A percentile compares a stretch with the other conserved stretches of the same genome.
Evolutionary conservation across 2,888 invertebrate genomes (phyloP).

Genomic region (Dascillus cervinus): DNA sequence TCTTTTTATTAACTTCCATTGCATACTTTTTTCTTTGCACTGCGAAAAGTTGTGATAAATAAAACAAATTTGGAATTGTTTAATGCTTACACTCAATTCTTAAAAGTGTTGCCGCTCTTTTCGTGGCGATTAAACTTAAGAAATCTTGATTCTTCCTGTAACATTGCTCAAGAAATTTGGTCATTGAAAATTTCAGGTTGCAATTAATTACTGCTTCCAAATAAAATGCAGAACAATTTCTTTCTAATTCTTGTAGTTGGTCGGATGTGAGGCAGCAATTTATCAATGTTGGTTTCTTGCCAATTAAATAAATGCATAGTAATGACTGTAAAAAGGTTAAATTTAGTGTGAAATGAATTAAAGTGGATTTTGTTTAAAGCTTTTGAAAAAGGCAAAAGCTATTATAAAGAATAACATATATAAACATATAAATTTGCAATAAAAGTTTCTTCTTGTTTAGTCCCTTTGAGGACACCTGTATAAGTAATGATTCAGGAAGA

Average conservation of each 20-base stretch:
- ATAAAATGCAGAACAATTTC: slow-evolving; percentile 32
- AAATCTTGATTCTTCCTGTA: slow-evolving; percentile 26
- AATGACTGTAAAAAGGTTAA: slow-evolving; percentile 33
- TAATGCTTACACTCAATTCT: slow-evolving; percentile 35
- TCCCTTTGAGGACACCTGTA: too few relatives aligned
- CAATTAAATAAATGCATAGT: slow-evolving; percentile 32
- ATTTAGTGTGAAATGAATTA: too few relatives aligned
- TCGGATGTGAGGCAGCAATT: slow-evolving; percentile 36
- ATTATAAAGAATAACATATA: too few relatives aligned
- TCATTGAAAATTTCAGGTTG: slow-evolving; percentile 31
- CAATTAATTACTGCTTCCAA: slow-evolving; percentile 32
- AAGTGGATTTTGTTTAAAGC: too few relatives aligned
- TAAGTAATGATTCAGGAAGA: too few relatives aligned
- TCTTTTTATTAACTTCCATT: slow-evolving; percentile 29
- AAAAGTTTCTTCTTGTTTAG: too few relatives aligned
- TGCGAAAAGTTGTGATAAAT: slow-evolving; percentile 18
- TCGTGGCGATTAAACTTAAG: slow-evolving; percentile 31
- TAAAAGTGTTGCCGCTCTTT: slow-evolving; percentile 31
- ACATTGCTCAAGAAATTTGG: slow-evolving; percentile 22
- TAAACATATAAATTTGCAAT: too few relatives aligned
- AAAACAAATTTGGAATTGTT: not conserved
- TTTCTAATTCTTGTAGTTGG: slow-evolving; percentile 28
- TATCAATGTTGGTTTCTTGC: slow-evolving; percentile 31
- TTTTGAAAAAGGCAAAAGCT: too few relatives aligned
- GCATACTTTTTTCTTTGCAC: slow-evolving; percentile 32